These are phyloP conservation scores for Diacarnus erythraeanus DNA, from an alignment of 37 sponge, comb jelly and placozoan genomes.

Conservation along the genomic window DNA sequence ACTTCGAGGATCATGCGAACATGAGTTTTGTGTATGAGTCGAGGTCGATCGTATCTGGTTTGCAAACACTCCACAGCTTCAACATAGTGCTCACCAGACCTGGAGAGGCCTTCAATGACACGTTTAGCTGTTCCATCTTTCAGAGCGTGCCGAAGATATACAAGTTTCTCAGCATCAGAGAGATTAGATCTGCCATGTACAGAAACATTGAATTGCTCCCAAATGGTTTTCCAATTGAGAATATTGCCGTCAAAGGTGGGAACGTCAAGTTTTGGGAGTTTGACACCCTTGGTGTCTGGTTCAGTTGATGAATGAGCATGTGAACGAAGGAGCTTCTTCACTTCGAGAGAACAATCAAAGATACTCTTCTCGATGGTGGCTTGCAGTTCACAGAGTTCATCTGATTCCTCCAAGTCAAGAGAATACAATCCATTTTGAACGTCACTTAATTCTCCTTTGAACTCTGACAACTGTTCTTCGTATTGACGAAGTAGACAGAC, in stretches of 20 bases:
- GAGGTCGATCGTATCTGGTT: too few relatives aligned
- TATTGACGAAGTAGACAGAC: background rate
- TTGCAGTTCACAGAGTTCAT: background rate
- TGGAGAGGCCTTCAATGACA: background rate
- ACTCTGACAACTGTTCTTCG: background rate
- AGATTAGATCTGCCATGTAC: too few relatives aligned
- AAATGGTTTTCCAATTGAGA: too few relatives aligned
- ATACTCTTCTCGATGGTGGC: background rate
- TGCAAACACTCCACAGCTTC: too few relatives aligned
- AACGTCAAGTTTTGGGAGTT: too few relatives aligned
- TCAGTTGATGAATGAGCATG: background rate
- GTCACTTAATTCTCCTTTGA: background rate
- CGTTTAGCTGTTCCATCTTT: background rate
- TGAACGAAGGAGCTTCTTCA: background rate
- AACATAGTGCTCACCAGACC: too few relatives aligned
- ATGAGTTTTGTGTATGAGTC: too few relatives aligned
- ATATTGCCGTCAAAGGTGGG: too few relatives aligned
- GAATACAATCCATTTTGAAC: background rate
- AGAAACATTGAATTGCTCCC: too few relatives aligned
- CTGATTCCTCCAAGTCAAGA: background rate
- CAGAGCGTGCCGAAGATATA: too few relatives aligned
- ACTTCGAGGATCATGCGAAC: too few relatives aligned
- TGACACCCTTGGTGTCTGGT: background rate
- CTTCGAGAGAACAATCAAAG: background rate
- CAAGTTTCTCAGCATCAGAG: too few relatives aligned